Percentiles rank a stretch among this genome's conserved stretches.
Conservation (phyloP, 2,113 vertebrate species). For the Bettongia penicillata region DNA sequence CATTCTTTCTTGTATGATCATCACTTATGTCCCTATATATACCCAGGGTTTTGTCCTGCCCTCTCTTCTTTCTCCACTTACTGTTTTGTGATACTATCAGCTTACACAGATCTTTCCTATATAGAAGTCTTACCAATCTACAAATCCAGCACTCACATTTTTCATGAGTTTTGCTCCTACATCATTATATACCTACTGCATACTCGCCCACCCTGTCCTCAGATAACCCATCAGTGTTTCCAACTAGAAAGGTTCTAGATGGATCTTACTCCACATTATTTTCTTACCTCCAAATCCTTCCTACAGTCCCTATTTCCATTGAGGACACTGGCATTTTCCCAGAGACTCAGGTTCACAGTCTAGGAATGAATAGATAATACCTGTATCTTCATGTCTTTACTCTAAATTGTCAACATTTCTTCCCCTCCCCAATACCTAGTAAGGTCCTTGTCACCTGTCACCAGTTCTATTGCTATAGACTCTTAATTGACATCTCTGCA, state of each 20-base stretch:
- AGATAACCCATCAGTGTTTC: not conserved
- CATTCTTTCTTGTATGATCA: not conserved
- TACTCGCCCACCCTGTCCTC: not conserved
- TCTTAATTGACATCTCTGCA: not conserved
- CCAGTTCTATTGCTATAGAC: not conserved
- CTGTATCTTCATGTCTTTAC: not conserved
- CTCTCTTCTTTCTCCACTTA: not conserved
- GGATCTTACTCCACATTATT: fast-evolving
- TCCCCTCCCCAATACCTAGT: not conserved
- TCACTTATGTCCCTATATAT: not conserved
- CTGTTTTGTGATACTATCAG: not conserved
- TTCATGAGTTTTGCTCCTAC: not conserved
- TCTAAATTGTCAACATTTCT: not conserved
- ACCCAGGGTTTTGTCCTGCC: not conserved
- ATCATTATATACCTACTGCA: not conserved
- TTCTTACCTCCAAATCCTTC: not conserved
- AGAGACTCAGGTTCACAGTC: no score
- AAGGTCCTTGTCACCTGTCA: not conserved
- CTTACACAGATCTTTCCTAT: not conserved
- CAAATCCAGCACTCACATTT: not conserved
- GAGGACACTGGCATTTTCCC: no score
- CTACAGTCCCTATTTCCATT: not conserved
- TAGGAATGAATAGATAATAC: no score
- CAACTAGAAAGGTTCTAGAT: not conserved
- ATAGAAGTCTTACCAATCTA: not conserved